Percentiles rank a stretch among this genome's conserved stretches.
Evolutionary conservation across 2,888 invertebrate genomes (phyloP).

Genomic region (Eutolmus rufibarbis): DNA sequence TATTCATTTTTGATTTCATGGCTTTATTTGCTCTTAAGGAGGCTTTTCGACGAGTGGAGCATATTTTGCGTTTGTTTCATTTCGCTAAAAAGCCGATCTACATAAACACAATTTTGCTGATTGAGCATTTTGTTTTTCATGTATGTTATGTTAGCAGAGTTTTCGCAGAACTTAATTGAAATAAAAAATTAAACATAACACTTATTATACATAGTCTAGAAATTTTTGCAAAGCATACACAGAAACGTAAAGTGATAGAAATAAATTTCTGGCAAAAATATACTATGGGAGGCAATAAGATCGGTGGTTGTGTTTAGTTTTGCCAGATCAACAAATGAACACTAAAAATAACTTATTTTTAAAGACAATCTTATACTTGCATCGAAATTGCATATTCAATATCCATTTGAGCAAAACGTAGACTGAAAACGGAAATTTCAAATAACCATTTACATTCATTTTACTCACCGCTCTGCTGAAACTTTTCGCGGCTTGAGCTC

Average conservation of each 20-base stretch:
- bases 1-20: not conserved
- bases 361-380: not conserved
- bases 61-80: not conserved
- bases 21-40: not conserved
- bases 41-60: not conserved
- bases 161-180: too few relatives aligned
- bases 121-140: not conserved
- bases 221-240: too few relatives aligned
- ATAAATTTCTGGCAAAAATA: too few relatives aligned
- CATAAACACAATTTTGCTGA: not conserved
- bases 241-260: too few relatives aligned
- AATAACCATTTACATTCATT: not conserved
- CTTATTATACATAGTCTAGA: too few relatives aligned
- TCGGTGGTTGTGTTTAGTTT: too few relatives aligned
- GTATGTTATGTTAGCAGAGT: not conserved
- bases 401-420: not conserved
- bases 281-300: too few relatives aligned
- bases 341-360: not conserved
- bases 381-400: not conserved
- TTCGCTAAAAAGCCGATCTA: not conserved
- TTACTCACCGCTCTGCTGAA: not conserved
- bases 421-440: not conserved
- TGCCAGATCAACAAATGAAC: too few relatives aligned
- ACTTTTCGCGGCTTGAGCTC: not conserved
- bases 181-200: too few relatives aligned